Conservation (phyloP, 64 coral and sea anemone species). For the Catalaphyllia jardinei region DNA sequence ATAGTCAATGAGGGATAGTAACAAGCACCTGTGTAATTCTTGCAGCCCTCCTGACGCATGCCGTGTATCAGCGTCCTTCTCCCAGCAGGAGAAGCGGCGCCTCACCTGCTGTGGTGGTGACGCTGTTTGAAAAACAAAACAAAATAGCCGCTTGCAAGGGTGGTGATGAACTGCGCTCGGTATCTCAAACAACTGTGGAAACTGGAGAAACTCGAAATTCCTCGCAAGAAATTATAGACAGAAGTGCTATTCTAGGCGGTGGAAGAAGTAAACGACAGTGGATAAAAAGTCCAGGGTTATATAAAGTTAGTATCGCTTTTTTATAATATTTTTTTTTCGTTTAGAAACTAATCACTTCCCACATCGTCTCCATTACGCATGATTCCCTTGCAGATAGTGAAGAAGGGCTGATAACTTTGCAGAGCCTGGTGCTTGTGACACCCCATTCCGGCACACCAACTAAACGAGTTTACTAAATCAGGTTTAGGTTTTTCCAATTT, state of each 20-base stretch:
- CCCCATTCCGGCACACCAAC: no score
- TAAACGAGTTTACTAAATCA: no score
- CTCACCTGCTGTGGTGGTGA: slow-evolving; percentile 27
- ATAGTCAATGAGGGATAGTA: no score
- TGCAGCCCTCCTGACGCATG: not conserved
- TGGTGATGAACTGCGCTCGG: not conserved
- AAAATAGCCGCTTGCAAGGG: not conserved
- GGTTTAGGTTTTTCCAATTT: no score
- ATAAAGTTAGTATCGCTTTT: slow-evolving; percentile 21
- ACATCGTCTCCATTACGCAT: no score
- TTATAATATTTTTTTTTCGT: no score
- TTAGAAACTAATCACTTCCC: no score
- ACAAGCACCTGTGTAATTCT: no score
- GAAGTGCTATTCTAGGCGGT: not conserved
- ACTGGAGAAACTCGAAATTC: not conserved
- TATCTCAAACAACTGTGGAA: not conserved
- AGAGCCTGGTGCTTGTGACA: no score
- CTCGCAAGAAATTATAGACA: slow-evolving; percentile 40
- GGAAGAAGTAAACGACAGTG: slow-evolving; percentile 53
- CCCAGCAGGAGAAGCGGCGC: slow-evolving; percentile 38
- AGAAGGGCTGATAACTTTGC: no score
- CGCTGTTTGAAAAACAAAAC: slow-evolving; percentile 28
- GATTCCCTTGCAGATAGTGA: no score
- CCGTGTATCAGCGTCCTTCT: slow-evolving; percentile 1
- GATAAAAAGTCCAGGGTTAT: slow-evolving; percentile 42